These are phyloP conservation scores for Helicorthomorpha holstii DNA, from an alignment of 1,140 invertebrate species.

Conservation along the genomic window DNA sequence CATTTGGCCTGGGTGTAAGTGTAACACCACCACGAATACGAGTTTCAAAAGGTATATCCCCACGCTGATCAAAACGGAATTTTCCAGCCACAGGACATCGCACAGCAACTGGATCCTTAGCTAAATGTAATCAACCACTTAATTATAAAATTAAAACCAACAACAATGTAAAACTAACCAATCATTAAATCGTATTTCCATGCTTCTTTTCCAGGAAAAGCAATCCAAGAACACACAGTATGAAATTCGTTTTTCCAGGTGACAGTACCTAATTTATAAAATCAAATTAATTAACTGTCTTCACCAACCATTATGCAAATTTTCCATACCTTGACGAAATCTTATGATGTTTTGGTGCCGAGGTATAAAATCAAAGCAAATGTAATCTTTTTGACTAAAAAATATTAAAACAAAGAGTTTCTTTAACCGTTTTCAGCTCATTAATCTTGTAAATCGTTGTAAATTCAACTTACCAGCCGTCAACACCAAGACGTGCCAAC, in stretches of 20 bases:
- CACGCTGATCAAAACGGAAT: conserved; percentile 78
- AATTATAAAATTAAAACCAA: conserved; percentile 14
- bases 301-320: not conserved
- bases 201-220: conserved; percentile 61
- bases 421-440: not conserved
- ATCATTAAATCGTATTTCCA: conserved; percentile 82
- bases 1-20: conserved; percentile 71
- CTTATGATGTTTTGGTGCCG: conserved; percentile 90
- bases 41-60: conserved; percentile 74
- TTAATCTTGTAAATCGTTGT: not conserved
- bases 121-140: too few relatives aligned
- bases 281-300: not conserved
- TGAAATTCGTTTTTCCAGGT: conserved; percentile 73
- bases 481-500: conserved; percentile 88
- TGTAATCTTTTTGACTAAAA: conserved; percentile 85
- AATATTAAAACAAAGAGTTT: not conserved
- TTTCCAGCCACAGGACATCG: conserved; percentile 91
- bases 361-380: conserved; percentile 91
- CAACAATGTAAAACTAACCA: conserved; percentile 27
- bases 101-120: conserved; percentile 77
- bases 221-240: conserved; percentile 85
- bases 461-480: conserved; percentile 56
- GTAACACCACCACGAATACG: conserved; percentile 88
- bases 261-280: not conserved
- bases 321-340: conserved; percentile 64